Base-by-base conservation (phyloP, 2,113 vertebrate species). In the Ploceus nigricollis region DNA sequence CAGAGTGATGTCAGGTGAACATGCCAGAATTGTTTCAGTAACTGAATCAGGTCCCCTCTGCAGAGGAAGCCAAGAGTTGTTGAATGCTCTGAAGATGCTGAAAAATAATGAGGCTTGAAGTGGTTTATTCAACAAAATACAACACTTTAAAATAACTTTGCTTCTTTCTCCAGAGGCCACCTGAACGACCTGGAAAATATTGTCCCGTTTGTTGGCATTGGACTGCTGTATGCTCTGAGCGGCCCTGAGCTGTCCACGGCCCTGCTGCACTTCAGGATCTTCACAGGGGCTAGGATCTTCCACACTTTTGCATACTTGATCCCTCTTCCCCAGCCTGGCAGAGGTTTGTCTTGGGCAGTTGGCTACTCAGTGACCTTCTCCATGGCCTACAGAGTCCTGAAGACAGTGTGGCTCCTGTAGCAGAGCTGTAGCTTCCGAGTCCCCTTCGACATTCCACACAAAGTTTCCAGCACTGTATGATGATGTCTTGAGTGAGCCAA, bases 101-200 rank as follows among this genome's bases (percentile, higher is more conserved):
- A 71, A 68, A 64, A 78, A 42, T 63, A 33, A 13, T 4, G 28
- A 63, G 17, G 10, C 20, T 86, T 75, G 15, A 71, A 83, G 39
- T 45, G 51, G 8, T 80, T 94, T 88, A 47, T 73, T 88, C 22
- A 37, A 31, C 50, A 48, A 40, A 91, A 44, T 33, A 1, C 28
- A 53, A 58, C 17, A 5, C 30, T 45, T 10, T 72, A 44, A 91
- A 92, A 8, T 33, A 39, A 72, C 37, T 95, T 66, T 96, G 30
- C 87, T 92, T 94, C 61, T 93, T 91, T 87, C 63, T 76, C 45
- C 96, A 99, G 99, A 86, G 98, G 98, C 87, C 99, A 99, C 94
- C 98, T 97, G 97, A 99, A 99, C n/a, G 99, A 99, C 96, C 90
- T 99, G 90, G 99, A 99, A 90, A 99, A 99, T 48, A 97, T 99